Conservation (phyloP, 2,888 invertebrate genomes). For the Ophion ellenae region DNA sequence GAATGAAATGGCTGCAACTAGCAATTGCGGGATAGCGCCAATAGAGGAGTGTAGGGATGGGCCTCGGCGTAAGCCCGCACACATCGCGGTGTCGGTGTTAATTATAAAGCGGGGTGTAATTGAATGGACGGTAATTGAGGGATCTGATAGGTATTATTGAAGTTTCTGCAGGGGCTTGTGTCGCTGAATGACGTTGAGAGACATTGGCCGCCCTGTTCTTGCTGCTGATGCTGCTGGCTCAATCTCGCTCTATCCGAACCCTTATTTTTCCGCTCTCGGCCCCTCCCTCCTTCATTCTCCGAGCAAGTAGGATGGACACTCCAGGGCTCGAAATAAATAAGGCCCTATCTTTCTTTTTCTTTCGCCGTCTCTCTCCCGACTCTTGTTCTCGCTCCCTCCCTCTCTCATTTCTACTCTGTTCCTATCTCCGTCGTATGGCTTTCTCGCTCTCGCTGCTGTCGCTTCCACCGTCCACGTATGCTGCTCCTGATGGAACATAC, state of each 20-base stretch:
- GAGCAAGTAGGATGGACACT: slow-evolving; percentile 12
- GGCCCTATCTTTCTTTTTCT: slow-evolving; percentile 14
- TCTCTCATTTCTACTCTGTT: slow-evolving; percentile 11
- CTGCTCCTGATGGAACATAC: slow-evolving; percentile 43
- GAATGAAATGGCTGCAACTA: slow-evolving; percentile 13
- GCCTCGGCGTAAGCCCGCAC: slow-evolving; percentile 19
- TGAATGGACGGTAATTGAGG: slow-evolving; percentile 80
- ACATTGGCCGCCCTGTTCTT: slow-evolving; percentile 58
- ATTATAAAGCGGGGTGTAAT: slow-evolving; percentile 78
- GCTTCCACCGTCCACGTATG: slow-evolving; percentile 30
- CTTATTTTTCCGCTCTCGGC: slow-evolving; percentile 2
- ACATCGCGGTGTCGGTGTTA: slow-evolving; percentile 71
- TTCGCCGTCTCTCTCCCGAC: not conserved
- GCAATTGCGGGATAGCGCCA: slow-evolving; percentile 4
- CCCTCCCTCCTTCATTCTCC: slow-evolving; percentile 16
- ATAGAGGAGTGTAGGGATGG: not conserved
- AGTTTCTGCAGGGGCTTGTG: slow-evolving; percentile 76
- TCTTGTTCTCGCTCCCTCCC: not conserved
- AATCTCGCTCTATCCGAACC: slow-evolving; percentile 4
- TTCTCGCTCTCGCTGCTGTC: slow-evolving; percentile 15
- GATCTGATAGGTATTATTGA: slow-evolving; percentile 79
- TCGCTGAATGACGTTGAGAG: slow-evolving; percentile 70
- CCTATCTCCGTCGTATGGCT: slow-evolving; percentile 7
- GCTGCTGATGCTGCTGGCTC: slow-evolving; percentile 50
- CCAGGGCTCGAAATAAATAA: slow-evolving; percentile 69